A percentile compares a stretch with the other conserved stretches of the same genome.
These are phyloP conservation scores for Ailurus styani DNA, from an alignment of 2,113 vertebrate species.

Conservation along the genomic window DNA sequence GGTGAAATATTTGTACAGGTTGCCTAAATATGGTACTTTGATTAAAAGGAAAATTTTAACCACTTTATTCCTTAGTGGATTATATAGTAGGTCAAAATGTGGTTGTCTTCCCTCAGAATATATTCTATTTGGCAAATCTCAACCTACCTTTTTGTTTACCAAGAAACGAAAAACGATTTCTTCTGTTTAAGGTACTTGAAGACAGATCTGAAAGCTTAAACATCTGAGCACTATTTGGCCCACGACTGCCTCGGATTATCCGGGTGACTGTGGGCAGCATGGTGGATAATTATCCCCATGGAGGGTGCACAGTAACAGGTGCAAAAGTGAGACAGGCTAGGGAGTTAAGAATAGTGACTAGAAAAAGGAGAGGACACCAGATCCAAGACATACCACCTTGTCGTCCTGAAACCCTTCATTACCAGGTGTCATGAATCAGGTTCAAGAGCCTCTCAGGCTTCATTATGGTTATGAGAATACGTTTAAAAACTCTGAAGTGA, in stretches of 20 bases:
- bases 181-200: background rate
- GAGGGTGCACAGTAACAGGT: background rate
- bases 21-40: background rate
- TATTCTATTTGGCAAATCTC: background rate
- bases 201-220: background rate
- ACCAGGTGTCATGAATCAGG: background rate
- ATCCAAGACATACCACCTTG: background rate
- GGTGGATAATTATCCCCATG: background rate
- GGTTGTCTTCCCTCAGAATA: background rate
- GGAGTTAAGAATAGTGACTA: background rate
- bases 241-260: background rate
- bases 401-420: background rate
- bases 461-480: background rate
- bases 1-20: background rate
- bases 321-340: background rate
- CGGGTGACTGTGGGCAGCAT: background rate
- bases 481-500: background rate
- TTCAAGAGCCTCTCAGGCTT: background rate
- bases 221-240: background rate
- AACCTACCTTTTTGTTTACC: slow-evolving; percentile 1
- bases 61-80: background rate
- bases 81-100: background rate
- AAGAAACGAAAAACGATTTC: background rate
- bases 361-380: background rate
- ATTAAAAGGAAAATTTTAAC: background rate